Evolutionary conservation across 2,113 vertebrate species (phyloP).

Genomic region (Cranoglanis bouderius): DNA sequence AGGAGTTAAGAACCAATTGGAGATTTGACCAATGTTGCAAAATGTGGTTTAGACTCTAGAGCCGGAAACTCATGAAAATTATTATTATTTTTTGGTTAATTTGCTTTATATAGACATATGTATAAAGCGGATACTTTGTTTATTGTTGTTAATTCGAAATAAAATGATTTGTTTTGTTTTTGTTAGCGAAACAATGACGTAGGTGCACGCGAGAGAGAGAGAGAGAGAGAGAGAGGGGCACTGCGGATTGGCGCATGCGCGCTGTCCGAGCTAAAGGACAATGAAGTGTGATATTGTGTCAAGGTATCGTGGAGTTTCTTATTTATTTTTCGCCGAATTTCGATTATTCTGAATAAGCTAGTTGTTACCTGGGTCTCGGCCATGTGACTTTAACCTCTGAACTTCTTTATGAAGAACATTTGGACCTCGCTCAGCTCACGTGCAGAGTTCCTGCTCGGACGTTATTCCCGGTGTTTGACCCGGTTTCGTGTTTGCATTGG

Average conservation of each 20-base stretch:
- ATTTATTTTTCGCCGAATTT: neutral
- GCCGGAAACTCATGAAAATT: neutral
- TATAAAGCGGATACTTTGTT: neutral
- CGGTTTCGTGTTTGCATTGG: neutral
- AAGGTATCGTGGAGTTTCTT: neutral
- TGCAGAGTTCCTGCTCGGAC: neutral
- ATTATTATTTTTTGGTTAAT: neutral
- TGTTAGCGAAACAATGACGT: neutral
- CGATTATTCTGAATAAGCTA: neutral
- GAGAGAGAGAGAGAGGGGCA: neutral
- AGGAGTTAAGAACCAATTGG: neutral
- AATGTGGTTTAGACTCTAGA: neutral
- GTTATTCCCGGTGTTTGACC: neutral
- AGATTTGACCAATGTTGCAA: neutral
- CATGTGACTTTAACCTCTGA: neutral
- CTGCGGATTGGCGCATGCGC: slow-evolving; percentile 59
- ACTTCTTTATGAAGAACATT: slow-evolving; percentile 34
- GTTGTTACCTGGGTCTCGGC: neutral
- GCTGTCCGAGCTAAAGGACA: slow-evolving; percentile 51
- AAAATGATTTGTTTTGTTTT: neutral
- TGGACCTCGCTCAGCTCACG: neutral
- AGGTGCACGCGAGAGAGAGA: neutral
- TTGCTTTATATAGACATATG: no score
- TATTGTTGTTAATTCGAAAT: neutral
- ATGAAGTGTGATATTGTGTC: slow-evolving; percentile 57